Conservation (phyloP, 2,113 vertebrate genomes). For the Carassius gibelio region DNA sequence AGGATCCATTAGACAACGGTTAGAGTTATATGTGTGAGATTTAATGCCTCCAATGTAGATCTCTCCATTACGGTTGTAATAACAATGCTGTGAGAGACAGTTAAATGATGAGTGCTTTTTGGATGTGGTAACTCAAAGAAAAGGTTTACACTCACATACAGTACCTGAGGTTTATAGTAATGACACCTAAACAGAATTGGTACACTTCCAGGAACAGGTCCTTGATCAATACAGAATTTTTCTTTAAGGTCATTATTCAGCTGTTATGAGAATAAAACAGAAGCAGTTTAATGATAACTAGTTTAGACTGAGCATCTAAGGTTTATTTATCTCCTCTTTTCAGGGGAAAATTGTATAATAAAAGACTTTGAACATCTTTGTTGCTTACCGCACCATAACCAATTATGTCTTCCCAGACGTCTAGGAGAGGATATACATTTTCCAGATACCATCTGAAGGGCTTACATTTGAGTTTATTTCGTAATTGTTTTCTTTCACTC, state of each 20-base stretch:
- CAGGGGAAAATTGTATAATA: not conserved
- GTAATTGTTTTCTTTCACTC: slow-evolving; percentile 85
- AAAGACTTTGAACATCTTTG: slow-evolving; percentile 6
- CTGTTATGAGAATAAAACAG: slow-evolving; percentile 45
- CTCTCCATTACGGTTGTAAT: slow-evolving; percentile 60
- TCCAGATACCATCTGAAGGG: slow-evolving; percentile 95
- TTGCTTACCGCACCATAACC: slow-evolving; percentile 61
- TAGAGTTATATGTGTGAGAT: slow-evolving; percentile 68
- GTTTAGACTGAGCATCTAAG: not conserved
- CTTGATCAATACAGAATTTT: slow-evolving; percentile 69
- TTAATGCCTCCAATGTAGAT: slow-evolving; percentile 68
- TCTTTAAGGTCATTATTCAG: slow-evolving; percentile 57
- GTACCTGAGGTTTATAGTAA: slow-evolving; percentile 32
- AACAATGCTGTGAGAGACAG: slow-evolving; percentile 58
- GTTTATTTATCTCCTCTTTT: not conserved
- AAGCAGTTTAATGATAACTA: not conserved
- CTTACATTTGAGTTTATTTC: slow-evolving; percentile 88
- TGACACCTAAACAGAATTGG: slow-evolving; percentile 70
- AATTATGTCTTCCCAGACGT: slow-evolving; percentile 52
- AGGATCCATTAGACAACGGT: slow-evolving; percentile 69
- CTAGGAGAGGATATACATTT: slow-evolving; percentile 86
- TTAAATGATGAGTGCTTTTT: not conserved
- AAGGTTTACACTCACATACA: not conserved
- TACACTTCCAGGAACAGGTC: slow-evolving; percentile 60
- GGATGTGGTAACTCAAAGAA: not conserved